phyloP scores from a whole-genome alignment of 1,140 invertebrate genomes.

The Oppia nitens region DNA sequence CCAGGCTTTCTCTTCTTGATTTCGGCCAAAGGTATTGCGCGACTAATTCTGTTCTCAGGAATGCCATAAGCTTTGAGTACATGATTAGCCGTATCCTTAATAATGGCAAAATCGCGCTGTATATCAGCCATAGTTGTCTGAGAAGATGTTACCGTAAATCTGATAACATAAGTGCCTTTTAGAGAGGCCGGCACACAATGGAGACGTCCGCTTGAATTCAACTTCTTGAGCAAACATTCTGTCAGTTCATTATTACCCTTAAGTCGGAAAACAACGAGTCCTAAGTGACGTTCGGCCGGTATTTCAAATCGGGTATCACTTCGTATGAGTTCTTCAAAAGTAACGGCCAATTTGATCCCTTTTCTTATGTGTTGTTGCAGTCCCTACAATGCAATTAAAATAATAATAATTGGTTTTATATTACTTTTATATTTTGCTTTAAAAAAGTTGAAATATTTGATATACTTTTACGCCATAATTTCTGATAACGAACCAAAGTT shows the following conservation, averaged over 20 bases:
- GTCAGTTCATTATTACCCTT: conserved; percentile 77
- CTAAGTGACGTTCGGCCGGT: conserved; percentile 48
- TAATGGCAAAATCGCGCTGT: conserved; percentile 68
- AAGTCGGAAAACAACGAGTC: conserved; percentile 70
- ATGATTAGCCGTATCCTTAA: conserved; percentile 53
- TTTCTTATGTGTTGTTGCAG: conserved; percentile 58
- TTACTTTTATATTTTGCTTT: too few species aligned
- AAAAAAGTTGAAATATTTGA: too few species aligned
- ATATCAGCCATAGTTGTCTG: conserved; percentile 76
- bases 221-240: conserved; percentile 75
- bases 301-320: conserved; percentile 61
- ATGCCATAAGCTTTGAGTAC: conserved; percentile 31
- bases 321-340: conserved; percentile 51
- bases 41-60: not conserved
- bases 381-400: too few species aligned
- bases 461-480: conserved; percentile 53
- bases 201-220: conserved; percentile 87
- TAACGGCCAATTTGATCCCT: conserved; percentile 50
- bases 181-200: conserved; percentile 89
- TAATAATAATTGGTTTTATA: too few species aligned
- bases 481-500: conserved; percentile 83
- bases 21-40: conserved; percentile 36
- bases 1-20: conserved; percentile 51
- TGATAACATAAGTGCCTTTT: conserved; percentile 62
- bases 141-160: conserved; percentile 80